Conservation (phyloP, 2,888 invertebrate genomes). For the Athrips mouffetella region DNA sequence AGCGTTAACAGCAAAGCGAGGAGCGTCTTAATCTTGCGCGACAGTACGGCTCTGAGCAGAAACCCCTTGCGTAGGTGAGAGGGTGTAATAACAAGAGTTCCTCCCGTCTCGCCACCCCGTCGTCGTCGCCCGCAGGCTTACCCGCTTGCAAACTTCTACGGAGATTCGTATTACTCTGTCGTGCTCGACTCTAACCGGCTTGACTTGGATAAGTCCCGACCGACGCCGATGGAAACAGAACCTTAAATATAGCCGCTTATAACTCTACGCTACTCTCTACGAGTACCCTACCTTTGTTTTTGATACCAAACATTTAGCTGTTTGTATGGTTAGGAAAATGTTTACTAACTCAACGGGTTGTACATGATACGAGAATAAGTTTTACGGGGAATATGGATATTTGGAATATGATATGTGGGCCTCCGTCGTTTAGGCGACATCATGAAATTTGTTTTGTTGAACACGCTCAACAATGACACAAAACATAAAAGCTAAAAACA, state of each 20-base stretch:
- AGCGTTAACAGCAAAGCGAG: slow-evolving; percentile 64
- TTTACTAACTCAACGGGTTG: slow-evolving; percentile 24
- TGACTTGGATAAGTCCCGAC: slow-evolving; percentile 62
- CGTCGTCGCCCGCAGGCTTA: slow-evolving; percentile 53
- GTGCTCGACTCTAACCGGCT: slow-evolving; percentile 59
- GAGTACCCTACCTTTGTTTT: slow-evolving; percentile 32
- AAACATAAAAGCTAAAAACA: slow-evolving; percentile 40
- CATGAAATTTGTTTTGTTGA: slow-evolving; percentile 12
- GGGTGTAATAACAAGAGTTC: slow-evolving; percentile 73
- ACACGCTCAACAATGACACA: slow-evolving; percentile 25
- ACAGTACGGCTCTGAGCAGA: slow-evolving; percentile 61
- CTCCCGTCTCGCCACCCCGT: slow-evolving; percentile 46
- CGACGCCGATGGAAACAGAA: slow-evolving; percentile 50
- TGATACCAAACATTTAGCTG: slow-evolving; percentile 34
- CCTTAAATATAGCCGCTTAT: slow-evolving; percentile 45
- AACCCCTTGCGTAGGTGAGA: slow-evolving; percentile 73
- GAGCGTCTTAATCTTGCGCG: slow-evolving; percentile 71
- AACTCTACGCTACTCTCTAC: slow-evolving; percentile 33
- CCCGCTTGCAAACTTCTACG: slow-evolving; percentile 63
- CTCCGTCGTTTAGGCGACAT: not conserved
- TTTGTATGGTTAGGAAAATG: slow-evolving; percentile 35
- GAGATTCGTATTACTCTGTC: slow-evolving; percentile 68
- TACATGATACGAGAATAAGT: slow-evolving; percentile 21
- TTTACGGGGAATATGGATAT: slow-evolving; percentile 14
- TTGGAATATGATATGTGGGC: slow-evolving; percentile 2